Percentiles rank a stretch among this genome's conserved stretches.
These are phyloP conservation scores for Rhynchotus rufescens DNA, from an alignment of 2,797 vertebrate genomes.

Conservation along the genomic window DNA sequence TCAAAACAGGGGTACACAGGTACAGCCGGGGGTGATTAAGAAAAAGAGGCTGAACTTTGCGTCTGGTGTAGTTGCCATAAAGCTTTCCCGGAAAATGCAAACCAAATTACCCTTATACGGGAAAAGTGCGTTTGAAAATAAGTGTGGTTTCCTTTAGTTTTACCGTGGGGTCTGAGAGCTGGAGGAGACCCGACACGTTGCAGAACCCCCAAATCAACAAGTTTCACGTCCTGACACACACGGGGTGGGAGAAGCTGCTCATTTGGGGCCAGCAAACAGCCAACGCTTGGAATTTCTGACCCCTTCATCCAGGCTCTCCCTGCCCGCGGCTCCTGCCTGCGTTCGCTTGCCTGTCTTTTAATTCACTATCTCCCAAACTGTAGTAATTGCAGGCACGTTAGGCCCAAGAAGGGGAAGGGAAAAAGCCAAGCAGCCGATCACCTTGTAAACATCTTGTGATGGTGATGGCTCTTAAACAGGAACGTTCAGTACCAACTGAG, in stretches of 20 bases:
- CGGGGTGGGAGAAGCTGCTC: conserved; percentile 2
- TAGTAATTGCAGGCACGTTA: conserved; percentile 73
- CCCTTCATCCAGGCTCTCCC: background rate
- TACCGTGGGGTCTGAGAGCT: conserved; percentile 34
- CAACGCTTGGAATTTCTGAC: conserved; percentile 39
- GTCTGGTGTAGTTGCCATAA: conserved; percentile 18
- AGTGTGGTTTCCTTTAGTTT: conserved; percentile 15
- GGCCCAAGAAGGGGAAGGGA: conserved; percentile 42
- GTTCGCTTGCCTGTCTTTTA: conserved; percentile 48
- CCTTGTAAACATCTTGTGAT: conserved; percentile 80
- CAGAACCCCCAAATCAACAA: conserved; percentile 44
- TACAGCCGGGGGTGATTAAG: conserved; percentile 1
- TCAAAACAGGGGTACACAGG: conserved; percentile 36
- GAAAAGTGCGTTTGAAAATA: conserved; percentile 59
- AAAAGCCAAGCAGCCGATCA: conserved; percentile 75
- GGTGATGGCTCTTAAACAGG: conserved; percentile 79
- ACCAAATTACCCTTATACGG: conserved; percentile 35
- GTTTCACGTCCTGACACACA: conserved; percentile 32
- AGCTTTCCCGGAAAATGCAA: conserved; percentile 56
- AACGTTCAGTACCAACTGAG: conserved; percentile 75
- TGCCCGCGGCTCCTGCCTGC: background rate
- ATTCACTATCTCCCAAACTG: conserved; percentile 65
- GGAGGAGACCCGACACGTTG: conserved; percentile 30
- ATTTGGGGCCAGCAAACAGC: conserved; percentile 28
- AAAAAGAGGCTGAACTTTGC: conserved; percentile 36